These are phyloP conservation scores for Acipenser oxyrinchus DNA, from an alignment of 2,797 vertebrate genomes.

Conservation along the genomic window DNA sequence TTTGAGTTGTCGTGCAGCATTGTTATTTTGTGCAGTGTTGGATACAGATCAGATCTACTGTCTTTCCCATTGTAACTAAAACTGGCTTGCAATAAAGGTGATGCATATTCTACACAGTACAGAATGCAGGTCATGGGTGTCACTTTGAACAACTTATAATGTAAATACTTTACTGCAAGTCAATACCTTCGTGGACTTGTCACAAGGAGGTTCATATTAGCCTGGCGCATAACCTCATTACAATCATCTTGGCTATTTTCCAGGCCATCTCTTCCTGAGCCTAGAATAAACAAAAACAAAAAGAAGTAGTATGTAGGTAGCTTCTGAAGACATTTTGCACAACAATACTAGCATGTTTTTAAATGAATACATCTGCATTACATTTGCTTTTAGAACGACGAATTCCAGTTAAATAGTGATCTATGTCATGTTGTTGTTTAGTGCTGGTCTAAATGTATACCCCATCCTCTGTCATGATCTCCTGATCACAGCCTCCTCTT, in stretches of 20 bases:
- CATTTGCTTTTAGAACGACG: background rate
- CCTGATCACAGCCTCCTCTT: background rate
- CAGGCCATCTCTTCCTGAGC: conserved; percentile 98
- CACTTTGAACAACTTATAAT: no score
- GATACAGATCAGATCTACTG: no score
- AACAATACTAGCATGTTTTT: conserved; percentile 6
- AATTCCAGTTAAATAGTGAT: conserved; percentile 7
- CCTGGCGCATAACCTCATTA: conserved; percentile 93
- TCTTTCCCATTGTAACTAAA: no score
- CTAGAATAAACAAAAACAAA: conserved; percentile 43
- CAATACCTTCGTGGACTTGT: conserved; percentile 74
- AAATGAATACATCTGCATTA: background rate
- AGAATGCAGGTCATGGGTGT: no score
- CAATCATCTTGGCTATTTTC: conserved; percentile 98
- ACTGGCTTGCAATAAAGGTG: no score
- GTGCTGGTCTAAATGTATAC: no score
- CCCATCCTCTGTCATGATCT: conserved; percentile 7
- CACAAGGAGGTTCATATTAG: conserved; percentile 68
- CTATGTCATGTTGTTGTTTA: no score
- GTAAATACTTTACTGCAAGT: no score
- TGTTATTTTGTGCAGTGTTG: no score
- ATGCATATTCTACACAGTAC: no score
- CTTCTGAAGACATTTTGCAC: background rate
- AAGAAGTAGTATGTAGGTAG: background rate
- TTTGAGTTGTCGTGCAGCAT: no score